phyloP scores from a whole-genome alignment of 2,797 vertebrate genomes.

The Aplochiton taeniatus region DNA sequence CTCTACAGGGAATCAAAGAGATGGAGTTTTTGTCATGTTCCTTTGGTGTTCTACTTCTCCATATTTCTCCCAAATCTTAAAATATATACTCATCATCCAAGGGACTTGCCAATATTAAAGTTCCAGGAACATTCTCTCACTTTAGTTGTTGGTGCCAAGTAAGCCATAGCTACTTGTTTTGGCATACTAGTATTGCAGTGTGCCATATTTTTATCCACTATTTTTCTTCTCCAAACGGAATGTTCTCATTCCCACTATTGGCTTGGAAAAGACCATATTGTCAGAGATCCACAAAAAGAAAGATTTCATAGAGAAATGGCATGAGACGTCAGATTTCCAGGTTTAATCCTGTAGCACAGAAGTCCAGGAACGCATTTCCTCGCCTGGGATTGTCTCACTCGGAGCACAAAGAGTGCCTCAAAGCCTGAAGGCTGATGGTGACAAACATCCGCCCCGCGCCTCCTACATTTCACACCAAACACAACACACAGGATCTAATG shows the following conservation, averaged over 20 bases:
- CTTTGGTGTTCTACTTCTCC: not conserved
- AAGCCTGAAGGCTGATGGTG: conserved; percentile 58
- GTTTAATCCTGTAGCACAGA: conserved; percentile 27
- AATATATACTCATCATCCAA: conserved; percentile 1
- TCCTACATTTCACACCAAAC: conserved; percentile 63
- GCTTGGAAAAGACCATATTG: no score
- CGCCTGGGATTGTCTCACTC: conserved; percentile 40
- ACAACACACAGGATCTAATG: conserved; percentile 65
- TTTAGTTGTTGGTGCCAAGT: conserved; percentile 22
- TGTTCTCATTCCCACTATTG: no score
- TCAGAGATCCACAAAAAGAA: not conserved
- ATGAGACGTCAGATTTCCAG: not conserved
- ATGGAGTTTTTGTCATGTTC: not conserved
- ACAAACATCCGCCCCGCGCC: conserved; percentile 63
- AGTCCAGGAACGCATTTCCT: conserved; percentile 4
- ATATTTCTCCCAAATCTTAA: conserved; percentile 8
- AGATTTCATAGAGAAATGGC: not conserved
- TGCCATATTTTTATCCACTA: not conserved
- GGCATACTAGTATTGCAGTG: conserved; percentile 1
- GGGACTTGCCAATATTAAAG: conserved; percentile 19
- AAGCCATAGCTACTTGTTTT: conserved; percentile 33
- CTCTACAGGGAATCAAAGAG: not conserved
- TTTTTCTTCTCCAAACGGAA: no score
- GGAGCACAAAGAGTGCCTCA: conserved; percentile 52
- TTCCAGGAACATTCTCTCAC: conserved; percentile 38